Base-by-base conservation (phyloP, 2,888 invertebrate genomes). In the Amphipyra berbera region DNA sequence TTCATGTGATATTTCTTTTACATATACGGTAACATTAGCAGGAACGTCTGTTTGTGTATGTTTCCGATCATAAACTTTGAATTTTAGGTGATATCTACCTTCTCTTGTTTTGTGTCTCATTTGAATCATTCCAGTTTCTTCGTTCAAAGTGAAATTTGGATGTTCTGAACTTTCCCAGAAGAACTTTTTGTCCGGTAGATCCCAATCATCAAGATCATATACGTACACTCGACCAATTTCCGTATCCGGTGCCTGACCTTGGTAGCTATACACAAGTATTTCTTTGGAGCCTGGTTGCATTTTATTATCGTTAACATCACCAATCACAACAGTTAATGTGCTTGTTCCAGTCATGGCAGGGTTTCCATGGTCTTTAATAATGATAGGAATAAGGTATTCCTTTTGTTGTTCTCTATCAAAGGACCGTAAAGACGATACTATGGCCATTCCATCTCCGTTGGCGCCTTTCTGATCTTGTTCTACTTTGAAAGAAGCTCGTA, bases 141-240 rank as follows among this genome's bases (percentile, higher is more conserved):
- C 97, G 87, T 99, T 97, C 33, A 99, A 94, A 68, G 97, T 97
- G 89, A 99, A 99, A 78, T 97, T 96, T 0, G 97, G 97, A 95
- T 98, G 98, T 86, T 98, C 98, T 56, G 96, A 95, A 47, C 96
- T 96, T 86, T 98, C 98, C 98, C 98, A 99, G 87, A 98, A 98
- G 95, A 99, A 99, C 84, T 98, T 98, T 91, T 99, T 99, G 89
- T 99, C 99, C 0, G 98, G 98, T 72, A 99, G 94, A 94, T 99
- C 99, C 99, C 99, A 99, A 89, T 99, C 99, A 90, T 99, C 99
- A 73, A 98, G 95, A 93, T 99, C 99, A 86, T 98, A 98, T 0
- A 99, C 99, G 90, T 99, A 99, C 7, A 99, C 99, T 68, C 98
- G 96, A 38, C 99, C 99, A 71, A 99, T 97, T 89, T 97, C 98